Conservation (phyloP, 2,888 invertebrate genomes). For the Athalia cordata region DNA sequence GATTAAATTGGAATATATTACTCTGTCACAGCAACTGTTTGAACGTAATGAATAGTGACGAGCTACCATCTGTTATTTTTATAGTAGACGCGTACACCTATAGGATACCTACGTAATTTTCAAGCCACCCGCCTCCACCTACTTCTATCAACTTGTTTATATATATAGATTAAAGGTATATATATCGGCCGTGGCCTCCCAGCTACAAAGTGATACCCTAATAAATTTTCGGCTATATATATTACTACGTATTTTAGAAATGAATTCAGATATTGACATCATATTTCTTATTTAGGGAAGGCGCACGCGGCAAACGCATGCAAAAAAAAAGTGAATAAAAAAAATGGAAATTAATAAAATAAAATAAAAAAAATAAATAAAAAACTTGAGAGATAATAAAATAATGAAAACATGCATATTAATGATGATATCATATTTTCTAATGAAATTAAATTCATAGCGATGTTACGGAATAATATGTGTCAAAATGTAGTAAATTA, state of each 20-base stretch:
- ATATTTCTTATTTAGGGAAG: constrained; percentile 46
- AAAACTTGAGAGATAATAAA: neutral
- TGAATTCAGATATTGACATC: constrained; percentile 46
- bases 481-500: neutral
- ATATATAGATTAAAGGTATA: neutral
- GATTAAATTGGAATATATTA: constrained; percentile 51
- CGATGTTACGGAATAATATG: neutral
- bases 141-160: too few relatives aligned
- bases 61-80: constrained; percentile 50
- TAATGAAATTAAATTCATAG: neutral
- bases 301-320: too few relatives aligned
- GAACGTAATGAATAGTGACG: constrained; percentile 54
- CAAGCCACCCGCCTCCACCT: neutral
- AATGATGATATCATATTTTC: too few relatives aligned
- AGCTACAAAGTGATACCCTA: constrained; percentile 31
- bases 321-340: neutral
- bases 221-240: constrained; percentile 36
- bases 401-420: neutral
- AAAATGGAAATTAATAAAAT: neutral
- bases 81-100: constrained; percentile 2
- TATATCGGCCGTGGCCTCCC: neutral
- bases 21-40: constrained; percentile 49
- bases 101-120: constrained; percentile 27
- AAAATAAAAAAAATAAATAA: neutral
- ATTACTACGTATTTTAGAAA: constrained; percentile 32